Base-by-base conservation (phyloP, 2,113 vertebrate species). In the Aegithalos caudatus region DNA sequence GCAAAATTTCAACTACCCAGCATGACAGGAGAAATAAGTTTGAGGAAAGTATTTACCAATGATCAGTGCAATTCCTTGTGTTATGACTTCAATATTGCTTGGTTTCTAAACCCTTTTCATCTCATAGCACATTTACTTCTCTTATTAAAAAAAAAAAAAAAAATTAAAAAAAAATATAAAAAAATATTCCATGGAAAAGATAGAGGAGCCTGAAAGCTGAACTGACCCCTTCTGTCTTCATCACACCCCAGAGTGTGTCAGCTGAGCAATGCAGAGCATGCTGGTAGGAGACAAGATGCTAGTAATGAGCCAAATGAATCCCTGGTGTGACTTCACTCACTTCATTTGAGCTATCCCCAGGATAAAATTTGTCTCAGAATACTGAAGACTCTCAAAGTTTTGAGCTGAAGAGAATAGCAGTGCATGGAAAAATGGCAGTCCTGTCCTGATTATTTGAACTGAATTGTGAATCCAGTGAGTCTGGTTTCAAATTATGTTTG, bases 251-350 rank as follows among this genome's bases (percentile, higher is more conserved):
- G 54, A 83, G n/a, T 17, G 16, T 38, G 66, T 73, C 81, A 61
- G 12, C 67, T 66, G 78, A 90, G 92, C 92, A 83, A 86, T 51
- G 64, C 64, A 86, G 71, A 90, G 24, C 60, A 56, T 70, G 38
- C 85, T 93, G 93, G 60, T 94, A 74, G 64, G 86, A 93, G 89
- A 70, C 86, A 86, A 86, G 74, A 77, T 69, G n/a, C 60, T 70
- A 86, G 82, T 71, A 96, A 95, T 92, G 90, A 96, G 53, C 92
- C 85, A 96, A 88, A 93, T 64, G 25, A 81, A 94, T 81, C 90
- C 87, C 92, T 81, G 47, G 66, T 97, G 95, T 96, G 88, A 77
- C 56, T 92, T 95, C 76, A 71, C 64, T 92, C 79, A 86, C 82
- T 95, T 90, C 87, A 90, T 88, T 95, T 82, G 72, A 87, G 74